These are phyloP conservation scores for Anodontia alba DNA, from an alignment of 2,888 invertebrate genomes.

Conservation along the genomic window DNA sequence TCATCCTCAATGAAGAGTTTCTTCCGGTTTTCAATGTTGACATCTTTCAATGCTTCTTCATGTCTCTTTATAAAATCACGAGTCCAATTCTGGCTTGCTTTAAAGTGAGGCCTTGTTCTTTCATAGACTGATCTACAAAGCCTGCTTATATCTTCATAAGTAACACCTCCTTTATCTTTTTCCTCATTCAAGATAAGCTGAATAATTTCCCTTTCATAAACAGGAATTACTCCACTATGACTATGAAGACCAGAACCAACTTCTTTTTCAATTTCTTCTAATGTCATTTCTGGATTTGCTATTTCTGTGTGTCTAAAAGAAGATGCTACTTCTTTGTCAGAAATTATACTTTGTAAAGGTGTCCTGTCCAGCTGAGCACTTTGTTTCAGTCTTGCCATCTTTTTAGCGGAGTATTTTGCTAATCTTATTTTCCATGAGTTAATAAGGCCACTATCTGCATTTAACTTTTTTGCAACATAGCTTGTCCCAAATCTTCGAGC, in stretches of 20 bases:
- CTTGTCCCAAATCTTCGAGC: slow-evolving; percentile 56
- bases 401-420: slow-evolving; percentile 44
- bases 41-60: slow-evolving; percentile 36
- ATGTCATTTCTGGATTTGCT: slow-evolving; percentile 38
- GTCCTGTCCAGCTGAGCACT: not conserved
- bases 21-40: slow-evolving; percentile 55
- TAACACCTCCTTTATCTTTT: slow-evolving; percentile 53
- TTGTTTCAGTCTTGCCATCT: slow-evolving; percentile 46
- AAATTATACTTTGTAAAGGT: not conserved
- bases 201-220: slow-evolving; percentile 57
- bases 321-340: not conserved
- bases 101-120: slow-evolving; percentile 57
- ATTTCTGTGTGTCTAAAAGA: not conserved
- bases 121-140: slow-evolving; percentile 53
- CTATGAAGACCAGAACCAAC: slow-evolving; percentile 22
- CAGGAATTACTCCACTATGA: slow-evolving; percentile 51
- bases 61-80: slow-evolving; percentile 55
- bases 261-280: slow-evolving; percentile 9
- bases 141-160: slow-evolving; percentile 59
- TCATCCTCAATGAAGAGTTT: slow-evolving; percentile 49
- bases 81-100: slow-evolving; percentile 59
- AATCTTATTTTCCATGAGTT: slow-evolving; percentile 61
- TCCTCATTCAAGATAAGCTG: slow-evolving; percentile 44
- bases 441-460: slow-evolving; percentile 52
- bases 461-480: slow-evolving; percentile 52